phyloP scores from a whole-genome alignment of 2,888 invertebrate species.

The Macrostomum cliftonense region DNA sequence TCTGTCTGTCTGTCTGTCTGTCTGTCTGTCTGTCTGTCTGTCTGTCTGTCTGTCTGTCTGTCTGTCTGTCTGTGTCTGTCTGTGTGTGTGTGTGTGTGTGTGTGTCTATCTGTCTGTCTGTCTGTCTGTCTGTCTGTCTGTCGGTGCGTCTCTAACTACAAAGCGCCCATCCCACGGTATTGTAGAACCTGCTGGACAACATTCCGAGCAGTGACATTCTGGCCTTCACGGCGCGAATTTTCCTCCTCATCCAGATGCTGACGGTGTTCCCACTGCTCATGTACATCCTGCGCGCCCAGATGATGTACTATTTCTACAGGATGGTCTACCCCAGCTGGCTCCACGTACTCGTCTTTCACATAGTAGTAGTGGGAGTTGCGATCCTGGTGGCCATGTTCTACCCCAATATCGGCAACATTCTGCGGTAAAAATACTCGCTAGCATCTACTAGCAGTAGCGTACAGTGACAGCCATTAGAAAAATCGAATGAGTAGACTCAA shows the following conservation, averaged over 20 bases:
- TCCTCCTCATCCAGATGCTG: conserved; percentile 65
- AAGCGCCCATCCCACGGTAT: conserved; percentile 20
- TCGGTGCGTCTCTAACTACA: no score
- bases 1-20: no score
- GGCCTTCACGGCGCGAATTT: conserved; percentile 58
- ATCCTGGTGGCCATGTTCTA: conserved; percentile 62
- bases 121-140: no score
- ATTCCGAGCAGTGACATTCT: conserved; percentile 58
- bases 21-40: no score
- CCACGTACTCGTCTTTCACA: conserved; percentile 48
- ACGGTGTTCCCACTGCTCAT: conserved; percentile 69
- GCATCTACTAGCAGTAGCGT: no score
- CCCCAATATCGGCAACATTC: conserved; percentile 65
- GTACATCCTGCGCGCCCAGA: conserved; percentile 60
- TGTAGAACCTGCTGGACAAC: conserved; percentile 73
- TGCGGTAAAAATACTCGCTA: conserved; percentile 53
- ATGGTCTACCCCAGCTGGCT: conserved; percentile 38
- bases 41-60: no score
- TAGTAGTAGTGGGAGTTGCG: conserved; percentile 49
- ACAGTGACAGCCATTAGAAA: not conserved
- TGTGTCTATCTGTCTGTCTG: no score
- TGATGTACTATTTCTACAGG: conserved; percentile 38
- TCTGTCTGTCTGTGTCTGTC: no score
- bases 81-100: no score
- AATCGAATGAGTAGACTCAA: no score